Percentiles rank a stretch among this genome's conserved stretches.
These are phyloP conservation scores for Aix galericulata DNA, from an alignment of 2,113 vertebrate genomes.

Conservation along the genomic window DNA sequence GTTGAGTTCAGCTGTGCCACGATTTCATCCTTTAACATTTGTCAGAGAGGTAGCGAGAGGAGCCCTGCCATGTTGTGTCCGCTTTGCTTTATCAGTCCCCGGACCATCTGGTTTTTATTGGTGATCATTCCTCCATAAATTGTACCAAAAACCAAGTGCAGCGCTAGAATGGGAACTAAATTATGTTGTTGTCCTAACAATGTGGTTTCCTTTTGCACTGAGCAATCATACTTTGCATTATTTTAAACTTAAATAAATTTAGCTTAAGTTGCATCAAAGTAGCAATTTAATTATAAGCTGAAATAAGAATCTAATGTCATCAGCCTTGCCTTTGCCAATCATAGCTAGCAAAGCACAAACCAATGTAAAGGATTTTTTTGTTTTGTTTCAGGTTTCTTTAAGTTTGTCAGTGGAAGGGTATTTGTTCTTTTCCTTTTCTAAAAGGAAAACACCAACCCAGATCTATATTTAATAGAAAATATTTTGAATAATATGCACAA, in stretches of 20 bases:
- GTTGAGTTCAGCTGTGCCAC: too few species aligned
- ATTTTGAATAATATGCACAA: slow-evolving; percentile 17
- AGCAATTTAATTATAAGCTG: background rate
- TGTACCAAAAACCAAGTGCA: background rate
- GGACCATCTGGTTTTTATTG: background rate
- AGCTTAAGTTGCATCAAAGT: too few species aligned
- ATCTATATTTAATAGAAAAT: slow-evolving; percentile 60
- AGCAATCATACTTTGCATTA: background rate
- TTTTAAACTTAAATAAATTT: background rate
- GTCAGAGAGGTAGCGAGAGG: background rate
- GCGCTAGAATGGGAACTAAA: background rate
- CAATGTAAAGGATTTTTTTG: background rate
- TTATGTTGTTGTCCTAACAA: background rate
- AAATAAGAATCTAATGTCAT: background rate
- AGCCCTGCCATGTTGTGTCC: background rate
- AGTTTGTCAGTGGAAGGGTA: slow-evolving; percentile 33
- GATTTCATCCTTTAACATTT: background rate
- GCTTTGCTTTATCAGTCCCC: background rate
- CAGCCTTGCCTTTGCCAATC: background rate
- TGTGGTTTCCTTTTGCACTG: background rate
- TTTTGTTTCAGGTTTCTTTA: slow-evolving; percentile 14
- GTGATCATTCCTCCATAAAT: background rate
- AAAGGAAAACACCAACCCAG: background rate
- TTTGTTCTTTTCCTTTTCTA: background rate
- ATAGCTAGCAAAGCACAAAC: background rate